Base-by-base conservation (phyloP, 2,113 vertebrate species). In the Scomber colias region DNA sequence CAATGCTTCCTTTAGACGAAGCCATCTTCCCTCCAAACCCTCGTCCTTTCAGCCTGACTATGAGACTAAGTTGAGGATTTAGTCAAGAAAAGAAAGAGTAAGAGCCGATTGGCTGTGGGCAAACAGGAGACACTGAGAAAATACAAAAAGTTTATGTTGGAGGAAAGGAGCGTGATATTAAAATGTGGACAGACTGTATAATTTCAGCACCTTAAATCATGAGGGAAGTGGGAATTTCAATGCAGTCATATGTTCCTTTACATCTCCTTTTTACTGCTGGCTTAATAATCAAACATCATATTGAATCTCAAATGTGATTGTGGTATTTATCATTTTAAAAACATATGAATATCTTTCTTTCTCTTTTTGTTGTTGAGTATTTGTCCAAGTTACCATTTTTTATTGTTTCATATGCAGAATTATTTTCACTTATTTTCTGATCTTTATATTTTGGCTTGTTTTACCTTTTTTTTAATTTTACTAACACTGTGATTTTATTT, bases 1-100 rank as follows among this genome's bases (percentile, higher is more conserved):
- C 71, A 79, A 83, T 74, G 79, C 67, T 49, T 88, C 67, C 50
- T 81, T 79, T 31, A 82, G 24, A 70, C 1, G 9, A 55, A 13
- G 0, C 54, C 0, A 48, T 30, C 63, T 75, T 77, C 57, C 44
- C 67, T 65, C 79, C 67, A 64, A 61, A 61, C 55, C 19, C 45
- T 80, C 57, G 54, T 77, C 79, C 66, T 21, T 67, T 79, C 78
- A 71, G 81, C 67, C 5, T 44, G n/a, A 74, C 69, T 40, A 0
- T 21, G 19, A 80, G 63, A n/a, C 11, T 4, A 60, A 66, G 10
- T 30, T 15, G 16, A 66, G 76, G 69, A 63, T 71, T 81, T 66
- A 56, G 79, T 69, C 12, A 24, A 63, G 44, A 27, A 27, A 27
- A 27, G 59, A 44, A 72, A 45, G 35, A 76, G 54, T 30, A 46